These are phyloP conservation scores for Tauraco erythrolophus DNA, from an alignment of 2,113 vertebrate genomes.

Conservation along the genomic window DNA sequence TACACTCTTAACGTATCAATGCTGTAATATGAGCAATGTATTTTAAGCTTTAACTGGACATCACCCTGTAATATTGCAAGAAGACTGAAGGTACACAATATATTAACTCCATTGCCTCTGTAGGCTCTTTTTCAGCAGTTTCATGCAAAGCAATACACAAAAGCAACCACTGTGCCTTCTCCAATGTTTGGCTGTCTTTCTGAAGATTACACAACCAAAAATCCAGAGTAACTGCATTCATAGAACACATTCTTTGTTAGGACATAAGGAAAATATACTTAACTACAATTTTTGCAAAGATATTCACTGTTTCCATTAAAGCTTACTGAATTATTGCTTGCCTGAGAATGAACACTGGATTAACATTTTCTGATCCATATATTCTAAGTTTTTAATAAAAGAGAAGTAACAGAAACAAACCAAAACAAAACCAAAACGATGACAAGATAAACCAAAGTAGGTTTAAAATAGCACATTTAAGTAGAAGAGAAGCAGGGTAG, in stretches of 20 bases:
- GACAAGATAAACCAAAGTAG: background rate
- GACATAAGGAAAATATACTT: background rate
- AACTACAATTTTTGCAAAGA: background rate
- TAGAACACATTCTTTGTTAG: background rate
- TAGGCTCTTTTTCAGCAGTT: background rate
- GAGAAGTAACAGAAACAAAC: background rate
- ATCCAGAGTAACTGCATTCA: background rate
- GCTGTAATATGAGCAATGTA: background rate
- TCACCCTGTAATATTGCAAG: background rate
- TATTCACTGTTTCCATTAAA: background rate
- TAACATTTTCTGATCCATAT: background rate
- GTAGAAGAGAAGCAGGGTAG: background rate
- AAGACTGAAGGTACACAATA: background rate
- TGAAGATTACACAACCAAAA: background rate
- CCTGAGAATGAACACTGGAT: background rate
- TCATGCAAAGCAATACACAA: background rate
- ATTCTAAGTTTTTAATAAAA: background rate
- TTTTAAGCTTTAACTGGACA: background rate
- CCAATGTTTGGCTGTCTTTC: background rate
- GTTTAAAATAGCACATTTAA: background rate
- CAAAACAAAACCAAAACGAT: background rate
- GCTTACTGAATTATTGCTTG: background rate
- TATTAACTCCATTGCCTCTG: background rate
- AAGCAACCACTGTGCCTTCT: background rate
- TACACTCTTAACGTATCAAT: background rate